These are phyloP conservation scores for Pseudomyrmex dendroicus DNA, from an alignment of 1,140 invertebrate species.

Conservation along the genomic window DNA sequence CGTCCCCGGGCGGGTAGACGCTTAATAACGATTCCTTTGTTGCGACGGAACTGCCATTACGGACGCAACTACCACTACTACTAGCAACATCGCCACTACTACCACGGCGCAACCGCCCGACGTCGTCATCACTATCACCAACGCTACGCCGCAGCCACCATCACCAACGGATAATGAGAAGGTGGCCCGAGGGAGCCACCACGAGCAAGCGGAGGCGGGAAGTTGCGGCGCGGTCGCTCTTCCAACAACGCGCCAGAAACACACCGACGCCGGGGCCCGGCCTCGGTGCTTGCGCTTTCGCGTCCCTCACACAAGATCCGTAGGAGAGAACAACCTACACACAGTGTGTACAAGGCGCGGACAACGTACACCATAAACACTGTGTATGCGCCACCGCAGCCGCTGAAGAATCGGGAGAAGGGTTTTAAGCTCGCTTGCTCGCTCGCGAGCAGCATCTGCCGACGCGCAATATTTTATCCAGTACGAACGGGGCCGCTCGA, in stretches of 20 bases:
- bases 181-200: slow-evolving; percentile 57
- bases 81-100: slow-evolving; percentile 27
- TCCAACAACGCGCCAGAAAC: slow-evolving; percentile 49
- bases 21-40: slow-evolving; percentile 77
- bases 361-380: slow-evolving; percentile 50
- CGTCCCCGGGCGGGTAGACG: slow-evolving; percentile 29
- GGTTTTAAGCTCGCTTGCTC: slow-evolving; percentile 30
- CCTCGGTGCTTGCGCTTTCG: neutral
- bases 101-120: slow-evolving; percentile 27
- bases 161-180: slow-evolving; percentile 69
- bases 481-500: slow-evolving; percentile 37
- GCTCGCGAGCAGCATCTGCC: slow-evolving; percentile 36
- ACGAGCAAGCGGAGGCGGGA: slow-evolving; percentile 46
- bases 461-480: slow-evolving; percentile 61
- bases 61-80: slow-evolving; percentile 32
- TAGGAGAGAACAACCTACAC: neutral
- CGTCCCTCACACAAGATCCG: slow-evolving; percentile 27
- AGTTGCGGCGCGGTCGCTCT: slow-evolving; percentile 53
- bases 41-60: slow-evolving; percentile 64
- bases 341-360: slow-evolving; percentile 16
- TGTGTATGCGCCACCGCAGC: neutral
- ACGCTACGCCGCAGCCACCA: slow-evolving; percentile 43
- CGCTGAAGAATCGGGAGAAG: slow-evolving; percentile 43
- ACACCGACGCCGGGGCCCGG: slow-evolving; percentile 31
- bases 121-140: slow-evolving; percentile 53